Evolutionary conservation across 2,888 invertebrate genomes (phyloP).

Genomic region (Oxystoma pomonae): DNA sequence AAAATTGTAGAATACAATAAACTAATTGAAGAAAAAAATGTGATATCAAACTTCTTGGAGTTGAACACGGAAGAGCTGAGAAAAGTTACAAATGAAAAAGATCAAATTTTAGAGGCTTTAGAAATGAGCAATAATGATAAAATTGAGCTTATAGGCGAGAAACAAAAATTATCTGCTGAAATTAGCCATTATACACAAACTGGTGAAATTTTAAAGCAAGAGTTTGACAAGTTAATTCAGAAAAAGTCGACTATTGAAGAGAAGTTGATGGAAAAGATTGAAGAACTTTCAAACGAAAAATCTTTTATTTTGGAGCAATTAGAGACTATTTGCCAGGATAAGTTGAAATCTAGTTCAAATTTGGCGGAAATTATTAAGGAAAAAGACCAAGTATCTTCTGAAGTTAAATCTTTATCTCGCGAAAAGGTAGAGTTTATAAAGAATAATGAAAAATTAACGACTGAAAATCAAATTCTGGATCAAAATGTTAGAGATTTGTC

Average conservation of each 20-base stretch:
- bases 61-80: slow-evolving; percentile 26
- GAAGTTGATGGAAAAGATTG: slow-evolving; percentile 2
- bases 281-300: slow-evolving; percentile 16
- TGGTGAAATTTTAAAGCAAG: not conserved
- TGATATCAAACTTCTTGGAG: slow-evolving; percentile 28
- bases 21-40: slow-evolving; percentile 25
- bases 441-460: not conserved
- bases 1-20: slow-evolving; percentile 11
- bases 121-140: slow-evolving; percentile 29
- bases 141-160: slow-evolving; percentile 15
- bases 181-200: not conserved
- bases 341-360: slow-evolving; percentile 1
- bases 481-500: not conserved
- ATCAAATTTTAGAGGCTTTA: slow-evolving; percentile 26
- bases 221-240: not conserved
- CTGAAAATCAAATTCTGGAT: not conserved
- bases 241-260: not conserved
- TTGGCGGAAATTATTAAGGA: slow-evolving; percentile 1
- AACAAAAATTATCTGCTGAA: slow-evolving; percentile 8
- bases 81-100: slow-evolving; percentile 27
- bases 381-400: slow-evolving; percentile 1
- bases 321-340: slow-evolving; percentile 23
- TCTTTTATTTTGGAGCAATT: slow-evolving; percentile 23
- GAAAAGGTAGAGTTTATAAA: not conserved
- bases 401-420: not conserved